These are phyloP conservation scores for Stylophora pistillata DNA, from an alignment of 64 coral and sea anemone species.

Conservation along the genomic window DNA sequence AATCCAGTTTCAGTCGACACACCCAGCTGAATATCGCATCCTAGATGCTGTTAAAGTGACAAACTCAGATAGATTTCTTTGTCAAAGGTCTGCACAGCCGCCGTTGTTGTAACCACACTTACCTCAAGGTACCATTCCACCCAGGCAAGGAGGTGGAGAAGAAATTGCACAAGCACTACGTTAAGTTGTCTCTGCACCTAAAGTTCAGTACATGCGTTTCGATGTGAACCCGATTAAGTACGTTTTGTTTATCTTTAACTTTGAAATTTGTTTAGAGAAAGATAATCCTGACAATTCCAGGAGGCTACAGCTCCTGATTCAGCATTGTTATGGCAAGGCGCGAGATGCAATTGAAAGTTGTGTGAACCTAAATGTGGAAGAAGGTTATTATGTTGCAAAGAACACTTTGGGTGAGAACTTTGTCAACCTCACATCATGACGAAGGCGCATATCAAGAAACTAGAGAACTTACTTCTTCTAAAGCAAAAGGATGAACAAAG, in stretches of 20 bases:
- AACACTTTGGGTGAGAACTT: constrained; percentile 3
- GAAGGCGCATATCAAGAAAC: no score
- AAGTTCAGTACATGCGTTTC: constrained; percentile 19
- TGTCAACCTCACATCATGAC: not conserved
- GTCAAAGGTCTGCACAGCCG: no score
- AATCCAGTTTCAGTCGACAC: no score
- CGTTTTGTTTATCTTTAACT: constrained; percentile 21
- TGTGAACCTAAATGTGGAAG: not conserved
- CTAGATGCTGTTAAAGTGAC: no score
- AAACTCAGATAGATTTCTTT: no score
- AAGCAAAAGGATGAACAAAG: constrained; percentile 2
- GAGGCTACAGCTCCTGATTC: constrained; percentile 6
- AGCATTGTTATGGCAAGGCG: constrained; percentile 21
- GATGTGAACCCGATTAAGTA: constrained; percentile 19
- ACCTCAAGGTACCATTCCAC: no score
- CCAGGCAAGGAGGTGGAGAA: constrained; percentile 1
- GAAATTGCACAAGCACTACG: constrained; percentile 24
- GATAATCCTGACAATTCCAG: constrained; percentile 2
- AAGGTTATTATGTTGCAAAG: not conserved
- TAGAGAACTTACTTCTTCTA: no score
- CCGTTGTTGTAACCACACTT: no score
- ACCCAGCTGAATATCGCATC: no score
- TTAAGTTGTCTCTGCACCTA: constrained; percentile 53
- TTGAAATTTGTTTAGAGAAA: constrained; percentile 7
- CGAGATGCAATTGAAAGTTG: constrained; percentile 21